Base-by-base conservation (phyloP, 2,888 invertebrate species). In the Podotricha telesiphe region DNA sequence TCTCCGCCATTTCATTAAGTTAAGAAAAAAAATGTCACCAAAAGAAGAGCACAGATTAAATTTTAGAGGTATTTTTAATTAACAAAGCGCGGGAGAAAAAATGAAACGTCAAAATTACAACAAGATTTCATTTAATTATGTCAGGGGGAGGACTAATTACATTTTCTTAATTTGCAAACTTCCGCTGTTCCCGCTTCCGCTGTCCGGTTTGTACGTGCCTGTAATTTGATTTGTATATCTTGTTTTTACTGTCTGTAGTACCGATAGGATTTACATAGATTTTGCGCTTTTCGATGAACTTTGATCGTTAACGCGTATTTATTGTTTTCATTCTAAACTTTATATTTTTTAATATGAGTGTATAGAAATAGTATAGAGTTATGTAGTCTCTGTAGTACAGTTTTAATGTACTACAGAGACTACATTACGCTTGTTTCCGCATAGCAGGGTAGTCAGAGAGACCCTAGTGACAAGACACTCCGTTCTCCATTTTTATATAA, bases 51-150 rank as follows among this genome's bases (percentile, higher is more conserved):
- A 83, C 78, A 89, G 88, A 91, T 91, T 91, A 91, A 91, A 91
- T 88, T 89, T 88, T 89, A 88, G 87, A 83, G 86, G 86, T 82
- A 85, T 86, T 88, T 87, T 84, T 91, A 91, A 91, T 91, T 91
- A 91, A 89, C 84, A 81, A 84, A 86, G 86, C 78, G 84, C 87
- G 87, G 87, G 83, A 81, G 82, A 89, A 91, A 91, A 91, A 91
- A 91, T 91, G 89, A 91, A 91, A 91, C 84, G 91, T 91, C 89
- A 89, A 91, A 91, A 91, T 92, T 92, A 92, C 91, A 91, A 91
- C 91, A 89, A 91, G 89, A 91, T 91, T 90, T 84, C 83, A 85
- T 85, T 91, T 91, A 89, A 92, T 91, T 89, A 90, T 90, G 91
- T 90, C 89, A 70, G 77, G 77, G 28, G 80, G 72, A 76, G 80